phyloP scores from a whole-genome alignment of 1,140 invertebrate genomes.

The Danaus melanippus region DNA sequence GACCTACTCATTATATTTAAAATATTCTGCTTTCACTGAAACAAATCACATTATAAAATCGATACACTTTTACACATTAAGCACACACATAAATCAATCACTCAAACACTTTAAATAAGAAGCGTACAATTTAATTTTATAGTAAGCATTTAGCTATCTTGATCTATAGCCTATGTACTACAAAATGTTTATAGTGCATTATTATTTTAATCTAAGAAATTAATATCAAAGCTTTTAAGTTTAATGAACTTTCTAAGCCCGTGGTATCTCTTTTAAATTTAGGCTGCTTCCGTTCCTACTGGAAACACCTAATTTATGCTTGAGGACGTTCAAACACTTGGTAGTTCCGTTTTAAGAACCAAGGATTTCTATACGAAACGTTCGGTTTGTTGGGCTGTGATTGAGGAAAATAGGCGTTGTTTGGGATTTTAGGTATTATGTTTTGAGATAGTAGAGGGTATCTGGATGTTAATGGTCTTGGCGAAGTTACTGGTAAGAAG shows the following conservation, averaged over 20 bases:
- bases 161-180: conserved; percentile 27
- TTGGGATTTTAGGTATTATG: conserved; percentile 8
- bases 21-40: too few species aligned
- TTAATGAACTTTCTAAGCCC: too few species aligned
- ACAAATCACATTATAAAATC: too few species aligned
- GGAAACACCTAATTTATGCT: not conserved
- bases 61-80: too few species aligned
- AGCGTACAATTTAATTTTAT: too few species aligned
- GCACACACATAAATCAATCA: too few species aligned
- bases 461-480: conserved; percentile 6
- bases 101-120: too few species aligned
- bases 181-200: not conserved
- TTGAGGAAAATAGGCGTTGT: conserved; percentile 12
- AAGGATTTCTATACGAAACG: conserved; percentile 14
- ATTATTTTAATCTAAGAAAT: too few species aligned
- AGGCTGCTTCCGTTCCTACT: not conserved
- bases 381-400: conserved; percentile 2
- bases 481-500: conserved; percentile 9
- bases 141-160: conserved; percentile 15
- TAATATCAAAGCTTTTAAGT: too few species aligned
- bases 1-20: too few species aligned
- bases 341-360: conserved; percentile 26
- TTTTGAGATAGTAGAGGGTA: conserved; percentile 11
- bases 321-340: conserved; percentile 9
- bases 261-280: not conserved